phyloP scores from a whole-genome alignment of 1,140 invertebrate species.

The Drosophila virilis region DNA sequence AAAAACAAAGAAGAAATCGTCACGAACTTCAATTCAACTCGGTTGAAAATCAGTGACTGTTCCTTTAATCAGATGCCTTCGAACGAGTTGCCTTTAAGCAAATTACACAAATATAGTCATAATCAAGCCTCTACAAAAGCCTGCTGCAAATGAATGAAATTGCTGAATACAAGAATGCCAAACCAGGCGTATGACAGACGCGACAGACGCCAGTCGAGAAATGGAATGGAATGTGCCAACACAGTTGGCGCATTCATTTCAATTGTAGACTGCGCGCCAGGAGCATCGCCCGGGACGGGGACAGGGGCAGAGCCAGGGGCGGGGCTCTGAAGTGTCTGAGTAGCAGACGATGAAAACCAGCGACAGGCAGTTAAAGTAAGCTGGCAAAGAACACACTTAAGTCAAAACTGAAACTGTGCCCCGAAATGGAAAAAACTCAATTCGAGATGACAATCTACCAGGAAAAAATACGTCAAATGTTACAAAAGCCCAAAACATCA shows the following conservation, averaged over 20 bases:
- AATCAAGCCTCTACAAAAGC: constrained; percentile 51
- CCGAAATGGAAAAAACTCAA: constrained; percentile 48
- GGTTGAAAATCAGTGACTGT: constrained; percentile 2
- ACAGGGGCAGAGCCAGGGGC: background rate
- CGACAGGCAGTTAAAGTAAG: constrained; percentile 43
- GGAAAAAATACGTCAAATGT: constrained; percentile 39
- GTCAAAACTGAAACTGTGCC: constrained; percentile 47
- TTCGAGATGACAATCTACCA: constrained; percentile 43
- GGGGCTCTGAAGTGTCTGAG: background rate
- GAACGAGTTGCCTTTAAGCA: constrained; percentile 44
- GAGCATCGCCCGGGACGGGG: background rate
- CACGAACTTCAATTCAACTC: constrained; percentile 43
- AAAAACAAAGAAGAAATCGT: constrained; percentile 48
- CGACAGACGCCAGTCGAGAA: constrained; percentile 2
- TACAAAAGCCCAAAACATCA: constrained; percentile 60
- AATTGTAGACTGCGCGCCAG: constrained; percentile 17
- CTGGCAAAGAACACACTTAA: constrained; percentile 44
- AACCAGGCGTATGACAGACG: constrained; percentile 51
- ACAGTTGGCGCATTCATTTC: constrained; percentile 43
- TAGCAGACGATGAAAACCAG: constrained; percentile 5
- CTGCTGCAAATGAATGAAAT: constrained; percentile 50
- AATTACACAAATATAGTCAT: constrained; percentile 40
- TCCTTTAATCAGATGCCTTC: constrained; percentile 8
- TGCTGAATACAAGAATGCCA: constrained; percentile 45
- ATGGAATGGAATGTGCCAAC: constrained; percentile 44